Conservation (phyloP, 2,888 invertebrate species). For the Microplitis deprimator region DNA sequence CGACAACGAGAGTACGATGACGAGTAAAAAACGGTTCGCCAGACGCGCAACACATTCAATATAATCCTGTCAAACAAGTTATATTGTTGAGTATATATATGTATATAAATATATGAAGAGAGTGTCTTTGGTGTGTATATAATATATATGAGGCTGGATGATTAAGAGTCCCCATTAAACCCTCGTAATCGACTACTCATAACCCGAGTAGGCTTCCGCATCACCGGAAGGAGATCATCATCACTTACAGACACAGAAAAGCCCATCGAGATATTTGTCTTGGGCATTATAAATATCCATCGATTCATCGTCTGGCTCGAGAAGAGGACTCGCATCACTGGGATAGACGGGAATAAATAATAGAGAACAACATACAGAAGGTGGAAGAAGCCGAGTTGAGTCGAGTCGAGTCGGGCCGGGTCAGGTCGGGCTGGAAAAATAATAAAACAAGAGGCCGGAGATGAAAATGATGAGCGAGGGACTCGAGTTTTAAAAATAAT, state of each 20-base stretch:
- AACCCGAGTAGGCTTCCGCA: slow-evolving; percentile 51
- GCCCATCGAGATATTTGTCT: slow-evolving; percentile 28
- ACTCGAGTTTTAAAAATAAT: slow-evolving; percentile 29
- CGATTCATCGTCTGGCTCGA: neutral
- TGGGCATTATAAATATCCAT: slow-evolving; percentile 38
- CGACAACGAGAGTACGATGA: slow-evolving; percentile 45
- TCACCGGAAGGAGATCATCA: slow-evolving; percentile 36
- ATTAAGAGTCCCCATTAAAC: slow-evolving; percentile 37
- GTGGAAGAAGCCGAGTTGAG: neutral
- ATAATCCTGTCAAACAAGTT: slow-evolving; percentile 16
- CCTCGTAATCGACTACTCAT: slow-evolving; percentile 58
- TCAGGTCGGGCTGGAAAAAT: slow-evolving; percentile 14
- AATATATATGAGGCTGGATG: slow-evolving; percentile 27
- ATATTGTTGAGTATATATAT: slow-evolving; percentile 4
- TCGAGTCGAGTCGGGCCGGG: neutral
- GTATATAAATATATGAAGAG: neutral
- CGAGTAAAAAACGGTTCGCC: slow-evolving; percentile 43
- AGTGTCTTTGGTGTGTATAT: neutral
- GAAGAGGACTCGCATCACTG: no score
- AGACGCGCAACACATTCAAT: neutral
- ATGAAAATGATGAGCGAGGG: slow-evolving; percentile 35
- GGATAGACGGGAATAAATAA: no score
- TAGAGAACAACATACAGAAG: slow-evolving; percentile 11
- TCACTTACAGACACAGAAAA: neutral
- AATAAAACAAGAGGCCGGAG: slow-evolving; percentile 25